Evolutionary conservation across 2,113 vertebrate species (phyloP).

Genomic region (Leucoraja erinaceus): DNA sequence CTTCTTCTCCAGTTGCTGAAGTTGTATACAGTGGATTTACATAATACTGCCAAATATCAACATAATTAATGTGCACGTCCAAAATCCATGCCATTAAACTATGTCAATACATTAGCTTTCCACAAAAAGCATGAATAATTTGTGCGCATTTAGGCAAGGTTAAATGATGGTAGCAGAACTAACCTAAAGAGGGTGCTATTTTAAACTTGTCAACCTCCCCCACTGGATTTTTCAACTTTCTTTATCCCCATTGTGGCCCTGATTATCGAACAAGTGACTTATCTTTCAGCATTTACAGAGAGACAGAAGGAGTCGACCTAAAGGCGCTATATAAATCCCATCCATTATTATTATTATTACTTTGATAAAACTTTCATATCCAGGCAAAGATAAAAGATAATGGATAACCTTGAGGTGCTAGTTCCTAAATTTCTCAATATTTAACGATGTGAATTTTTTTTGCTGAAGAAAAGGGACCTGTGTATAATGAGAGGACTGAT

Average conservation of each 20-base stretch:
- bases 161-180: conserved; percentile 6
- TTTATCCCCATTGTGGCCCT: neutral
- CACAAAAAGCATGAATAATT: neutral
- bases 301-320: neutral
- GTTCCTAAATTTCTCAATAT: neutral
- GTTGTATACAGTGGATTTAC: neutral
- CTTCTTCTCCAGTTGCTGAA: neutral
- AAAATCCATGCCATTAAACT: neutral
- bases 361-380: conserved; percentile 7
- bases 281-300: neutral
- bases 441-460: neutral
- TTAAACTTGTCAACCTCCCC: neutral
- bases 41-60: neutral
- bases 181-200: conserved; percentile 28
- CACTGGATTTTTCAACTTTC: neutral
- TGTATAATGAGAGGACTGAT: neutral
- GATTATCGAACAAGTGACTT: conserved; percentile 7
- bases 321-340: too few species aligned
- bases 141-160: neutral
- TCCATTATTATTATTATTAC: too few species aligned
- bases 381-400: neutral
- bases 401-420: neutral
- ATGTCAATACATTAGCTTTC: neutral
- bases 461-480: neutral
- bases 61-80: neutral